A percentile compares a stretch with the other conserved stretches of the same genome.
Evolutionary conservation across 2,797 vertebrate genomes (phyloP).

Genomic region (Ctenosaura bakeri): DNA sequence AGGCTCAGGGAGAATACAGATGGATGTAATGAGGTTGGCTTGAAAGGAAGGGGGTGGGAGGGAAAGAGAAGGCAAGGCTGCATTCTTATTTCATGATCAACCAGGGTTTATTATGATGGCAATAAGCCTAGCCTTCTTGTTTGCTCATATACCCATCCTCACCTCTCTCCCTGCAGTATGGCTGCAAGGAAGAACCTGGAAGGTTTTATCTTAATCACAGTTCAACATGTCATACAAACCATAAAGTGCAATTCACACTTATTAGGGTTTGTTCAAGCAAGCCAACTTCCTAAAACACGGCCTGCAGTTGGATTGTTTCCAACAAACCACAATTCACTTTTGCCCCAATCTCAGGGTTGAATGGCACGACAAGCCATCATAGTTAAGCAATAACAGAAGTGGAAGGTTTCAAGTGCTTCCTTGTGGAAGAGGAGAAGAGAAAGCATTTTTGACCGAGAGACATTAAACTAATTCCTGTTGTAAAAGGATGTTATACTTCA

Average conservation of each 20-base stretch:
- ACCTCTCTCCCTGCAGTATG: neutral
- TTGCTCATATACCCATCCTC: neutral
- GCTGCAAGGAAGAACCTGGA: neutral
- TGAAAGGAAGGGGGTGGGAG: neutral
- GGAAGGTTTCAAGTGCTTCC: neutral
- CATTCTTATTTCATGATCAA: neutral
- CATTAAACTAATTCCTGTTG: neutral
- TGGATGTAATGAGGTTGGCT: no score
- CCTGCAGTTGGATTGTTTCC: neutral
- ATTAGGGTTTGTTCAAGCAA: neutral
- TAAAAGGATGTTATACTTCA: neutral
- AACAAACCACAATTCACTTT: neutral
- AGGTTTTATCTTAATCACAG: neutral
- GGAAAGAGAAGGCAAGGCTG: neutral
- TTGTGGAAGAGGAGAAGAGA: neutral
- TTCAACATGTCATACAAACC: neutral
- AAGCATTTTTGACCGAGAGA: neutral
- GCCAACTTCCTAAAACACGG: neutral
- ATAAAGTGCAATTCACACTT: neutral
- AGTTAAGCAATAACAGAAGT: neutral
- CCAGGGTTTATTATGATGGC: neutral
- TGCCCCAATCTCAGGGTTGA: neutral
- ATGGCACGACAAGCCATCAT: neutral
- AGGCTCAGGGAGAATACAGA: no score
- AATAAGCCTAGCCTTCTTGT: neutral